phyloP scores from a whole-genome alignment of 2,888 invertebrate species.

The Diadegma fenestrale region DNA sequence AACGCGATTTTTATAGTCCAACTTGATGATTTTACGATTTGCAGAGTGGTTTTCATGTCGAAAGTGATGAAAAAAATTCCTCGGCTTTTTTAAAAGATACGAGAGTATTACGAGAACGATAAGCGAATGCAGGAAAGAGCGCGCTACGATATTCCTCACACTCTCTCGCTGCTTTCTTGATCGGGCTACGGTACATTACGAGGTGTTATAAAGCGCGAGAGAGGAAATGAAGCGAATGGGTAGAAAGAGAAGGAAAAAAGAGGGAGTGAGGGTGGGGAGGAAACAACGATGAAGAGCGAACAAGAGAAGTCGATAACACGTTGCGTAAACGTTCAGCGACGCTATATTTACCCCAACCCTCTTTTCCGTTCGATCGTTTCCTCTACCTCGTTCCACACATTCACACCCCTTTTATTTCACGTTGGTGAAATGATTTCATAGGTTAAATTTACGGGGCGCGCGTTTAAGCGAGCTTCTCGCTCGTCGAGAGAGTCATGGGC shows the following conservation, averaged over 20 bases:
- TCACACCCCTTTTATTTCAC: constrained; percentile 35
- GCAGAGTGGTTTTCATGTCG: constrained; percentile 57
- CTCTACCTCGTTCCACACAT: constrained; percentile 32
- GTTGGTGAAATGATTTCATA: constrained; percentile 61
- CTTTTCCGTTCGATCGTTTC: constrained; percentile 39
- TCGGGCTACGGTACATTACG: constrained; percentile 60
- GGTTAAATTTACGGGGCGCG: constrained; percentile 61
- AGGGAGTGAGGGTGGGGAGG: constrained; percentile 13
- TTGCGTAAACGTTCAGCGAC: constrained; percentile 68
- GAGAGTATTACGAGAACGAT: constrained; percentile 60
- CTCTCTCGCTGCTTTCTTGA: neutral
- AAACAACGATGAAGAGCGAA: constrained; percentile 37
- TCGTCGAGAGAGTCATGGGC: constrained; percentile 22
- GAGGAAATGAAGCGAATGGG: constrained; percentile 64
- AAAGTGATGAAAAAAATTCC: constrained; percentile 65
- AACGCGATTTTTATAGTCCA: neutral
- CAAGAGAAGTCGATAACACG: constrained; percentile 63
- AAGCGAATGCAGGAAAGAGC: constrained; percentile 30
- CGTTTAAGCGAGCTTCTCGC: constrained; percentile 52
- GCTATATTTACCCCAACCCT: constrained; percentile 29
- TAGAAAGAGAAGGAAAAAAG: constrained; percentile 34
- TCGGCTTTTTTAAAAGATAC: constrained; percentile 25
- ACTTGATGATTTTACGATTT: neutral
- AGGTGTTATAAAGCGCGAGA: constrained; percentile 63
- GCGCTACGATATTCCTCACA: neutral